Evolutionary conservation across 2,888 invertebrate species (phyloP).

Genomic region (Callimorpha dominula): DNA sequence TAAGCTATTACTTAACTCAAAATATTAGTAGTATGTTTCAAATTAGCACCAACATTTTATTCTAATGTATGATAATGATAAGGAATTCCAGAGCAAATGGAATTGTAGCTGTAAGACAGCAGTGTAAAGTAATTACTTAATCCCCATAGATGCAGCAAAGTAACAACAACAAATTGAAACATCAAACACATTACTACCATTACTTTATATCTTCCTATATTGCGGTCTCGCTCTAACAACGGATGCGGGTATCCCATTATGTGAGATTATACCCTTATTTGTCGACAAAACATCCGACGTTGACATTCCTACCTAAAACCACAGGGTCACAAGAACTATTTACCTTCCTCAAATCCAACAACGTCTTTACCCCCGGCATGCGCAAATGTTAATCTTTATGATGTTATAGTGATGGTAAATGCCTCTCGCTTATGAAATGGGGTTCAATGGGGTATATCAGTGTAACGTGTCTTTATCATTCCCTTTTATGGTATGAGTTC

Average conservation of each 20-base stretch:
- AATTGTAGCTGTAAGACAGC: no score
- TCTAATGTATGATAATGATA: no score
- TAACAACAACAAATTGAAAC: not conserved
- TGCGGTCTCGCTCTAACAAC: not conserved
- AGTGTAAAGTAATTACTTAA: no score
- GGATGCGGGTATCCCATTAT: not conserved
- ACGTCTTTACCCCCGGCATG: conserved; percentile 13
- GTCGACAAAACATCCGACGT: conserved; percentile 9
- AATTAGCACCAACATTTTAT: no score
- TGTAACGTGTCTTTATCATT: conserved; percentile 12
- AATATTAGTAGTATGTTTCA: no score
- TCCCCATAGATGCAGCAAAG: no score
- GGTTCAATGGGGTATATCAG: conserved; percentile 11
- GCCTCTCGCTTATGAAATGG: conserved; percentile 14
- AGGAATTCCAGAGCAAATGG: no score
- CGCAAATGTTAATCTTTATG: conserved; percentile 19
- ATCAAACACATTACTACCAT: not conserved
- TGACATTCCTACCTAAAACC: conserved; percentile 13
- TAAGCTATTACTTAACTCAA: no score
- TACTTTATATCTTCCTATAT: not conserved
- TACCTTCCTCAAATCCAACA: conserved; percentile 22
- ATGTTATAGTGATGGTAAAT: conserved; percentile 9
- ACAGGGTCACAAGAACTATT: conserved; percentile 15
- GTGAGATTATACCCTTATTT: conserved; percentile 1
- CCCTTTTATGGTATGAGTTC: not conserved